Evolutionary conservation across 37 sponge, comb jelly and placozoan species (phyloP).

Genomic region (Diacarnus erythraeanus): DNA sequence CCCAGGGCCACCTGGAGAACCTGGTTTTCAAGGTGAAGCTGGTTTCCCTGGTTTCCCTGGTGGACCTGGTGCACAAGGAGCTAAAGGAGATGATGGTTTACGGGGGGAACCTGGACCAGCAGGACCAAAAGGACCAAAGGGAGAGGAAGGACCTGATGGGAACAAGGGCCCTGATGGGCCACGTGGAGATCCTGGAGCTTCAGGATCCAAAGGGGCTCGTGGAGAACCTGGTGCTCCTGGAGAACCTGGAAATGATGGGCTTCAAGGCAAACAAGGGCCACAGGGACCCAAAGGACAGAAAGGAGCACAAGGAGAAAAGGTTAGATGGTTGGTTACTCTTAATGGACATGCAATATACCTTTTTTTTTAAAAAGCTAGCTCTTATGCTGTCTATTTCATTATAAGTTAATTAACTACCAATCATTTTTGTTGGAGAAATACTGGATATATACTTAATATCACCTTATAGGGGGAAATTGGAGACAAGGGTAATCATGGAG

Average conservation of each 20-base stretch:
- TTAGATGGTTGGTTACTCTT: neutral
- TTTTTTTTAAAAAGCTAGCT: no score
- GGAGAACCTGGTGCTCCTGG: constrained; percentile 38
- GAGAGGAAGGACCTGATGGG: constrained; percentile 33
- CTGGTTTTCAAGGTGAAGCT: constrained; percentile 55
- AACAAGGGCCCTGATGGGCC: constrained; percentile 26
- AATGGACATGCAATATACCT: no score
- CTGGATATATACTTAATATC: neutral
- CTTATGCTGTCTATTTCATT: no score
- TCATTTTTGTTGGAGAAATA: no score
- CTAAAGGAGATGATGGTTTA: constrained; percentile 26
- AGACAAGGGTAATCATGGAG: constrained; percentile 58
- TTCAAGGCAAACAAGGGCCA: constrained; percentile 39
- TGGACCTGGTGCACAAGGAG: constrained; percentile 42
- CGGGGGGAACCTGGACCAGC: constrained; percentile 39
- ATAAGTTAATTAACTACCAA: no score
- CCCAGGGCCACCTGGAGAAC: constrained; percentile 39
- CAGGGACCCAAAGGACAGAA: constrained; percentile 52
- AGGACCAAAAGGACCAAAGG: constrained; percentile 60
- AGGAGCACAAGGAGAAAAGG: constrained; percentile 49
- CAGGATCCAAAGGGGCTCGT: constrained; percentile 43
- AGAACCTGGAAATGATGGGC: constrained; percentile 16
- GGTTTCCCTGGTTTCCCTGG: constrained; percentile 57
- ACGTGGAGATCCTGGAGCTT: constrained; percentile 41
- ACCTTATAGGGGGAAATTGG: constrained; percentile 51